Evolutionary conservation across 2,797 vertebrate genomes (phyloP).

Genomic region (Myotis planiceps): DNA sequence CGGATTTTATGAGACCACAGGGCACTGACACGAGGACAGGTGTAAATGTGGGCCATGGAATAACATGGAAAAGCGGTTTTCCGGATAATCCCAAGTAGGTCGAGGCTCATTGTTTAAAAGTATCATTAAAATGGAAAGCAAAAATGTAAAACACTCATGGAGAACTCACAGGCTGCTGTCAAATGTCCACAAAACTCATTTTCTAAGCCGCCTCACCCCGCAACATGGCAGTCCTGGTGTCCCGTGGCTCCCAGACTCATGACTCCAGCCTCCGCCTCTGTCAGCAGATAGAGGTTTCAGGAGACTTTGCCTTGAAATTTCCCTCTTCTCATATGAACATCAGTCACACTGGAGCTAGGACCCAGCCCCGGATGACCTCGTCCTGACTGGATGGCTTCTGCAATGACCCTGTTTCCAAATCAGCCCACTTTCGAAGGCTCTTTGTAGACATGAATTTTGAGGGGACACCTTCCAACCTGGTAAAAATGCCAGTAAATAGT

Average conservation of each 20-base stretch:
- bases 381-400: not conserved
- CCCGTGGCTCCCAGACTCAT: accelerated
- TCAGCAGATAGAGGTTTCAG: accelerated
- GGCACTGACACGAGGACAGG: too few relatives aligned
- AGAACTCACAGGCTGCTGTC: not conserved
- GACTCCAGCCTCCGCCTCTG: not conserved
- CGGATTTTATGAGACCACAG: not conserved
- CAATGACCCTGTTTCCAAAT: not conserved
- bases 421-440: accelerated
- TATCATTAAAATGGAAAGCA: not conserved
- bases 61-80: not conserved
- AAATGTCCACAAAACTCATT: not conserved
- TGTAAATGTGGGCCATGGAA: accelerated
- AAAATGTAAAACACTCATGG: not conserved
- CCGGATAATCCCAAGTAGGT: not conserved
- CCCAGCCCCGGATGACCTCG: accelerated
- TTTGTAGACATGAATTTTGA: accelerated
- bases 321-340: not conserved
- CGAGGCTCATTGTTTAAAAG: not conserved
- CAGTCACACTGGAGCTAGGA: not conserved
- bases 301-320: accelerated
- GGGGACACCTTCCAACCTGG: not conserved
- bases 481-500: not conserved
- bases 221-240: accelerated
- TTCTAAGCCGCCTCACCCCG: not conserved